Evolutionary conservation across 1,140 invertebrate species (phyloP).

Genomic region (Oncopeltus fasciatus): DNA sequence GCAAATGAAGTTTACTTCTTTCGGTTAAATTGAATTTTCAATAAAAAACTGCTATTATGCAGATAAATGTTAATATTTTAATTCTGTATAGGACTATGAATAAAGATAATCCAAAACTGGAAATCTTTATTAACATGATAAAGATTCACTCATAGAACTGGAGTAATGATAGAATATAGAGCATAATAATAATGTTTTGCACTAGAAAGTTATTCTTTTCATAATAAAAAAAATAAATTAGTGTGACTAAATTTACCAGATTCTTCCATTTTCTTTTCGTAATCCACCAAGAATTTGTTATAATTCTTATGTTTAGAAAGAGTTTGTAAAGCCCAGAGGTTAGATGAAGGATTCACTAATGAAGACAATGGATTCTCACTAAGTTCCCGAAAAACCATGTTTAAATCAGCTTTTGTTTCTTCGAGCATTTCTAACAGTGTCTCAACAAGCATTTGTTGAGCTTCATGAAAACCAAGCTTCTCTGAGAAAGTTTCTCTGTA

Average conservation of each 20-base stretch:
- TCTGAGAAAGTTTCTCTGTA: conserved; percentile 31
- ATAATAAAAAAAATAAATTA: too few species aligned
- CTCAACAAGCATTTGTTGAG: conserved; percentile 35
- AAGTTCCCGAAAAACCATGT: conserved; percentile 43
- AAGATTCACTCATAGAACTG: too few species aligned
- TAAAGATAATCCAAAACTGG: too few species aligned
- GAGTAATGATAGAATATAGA: too few species aligned
- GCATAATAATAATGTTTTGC: too few species aligned
- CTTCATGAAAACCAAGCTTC: conserved; percentile 35
- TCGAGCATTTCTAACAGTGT: conserved; percentile 44
- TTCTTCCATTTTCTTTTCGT: conserved; percentile 30
- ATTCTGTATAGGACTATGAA: too few species aligned
- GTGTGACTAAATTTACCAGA: conserved; percentile 25
- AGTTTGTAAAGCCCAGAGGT: conserved; percentile 35
- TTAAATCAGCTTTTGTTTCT: conserved; percentile 45
- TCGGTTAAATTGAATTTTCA: too few species aligned
- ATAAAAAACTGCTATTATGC: too few species aligned
- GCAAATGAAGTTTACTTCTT: too few species aligned
- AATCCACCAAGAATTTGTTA: conserved; percentile 33
- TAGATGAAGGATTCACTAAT: conserved; percentile 29
- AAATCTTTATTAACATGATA: too few species aligned
- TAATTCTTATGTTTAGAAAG: conserved; percentile 32
- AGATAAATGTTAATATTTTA: too few species aligned
- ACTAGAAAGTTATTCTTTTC: too few species aligned
- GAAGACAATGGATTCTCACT: conserved; percentile 34